These are phyloP conservation scores for Thysanoteuthis rhombus DNA, from an alignment of 2,888 invertebrate species.

Conservation along the genomic window DNA sequence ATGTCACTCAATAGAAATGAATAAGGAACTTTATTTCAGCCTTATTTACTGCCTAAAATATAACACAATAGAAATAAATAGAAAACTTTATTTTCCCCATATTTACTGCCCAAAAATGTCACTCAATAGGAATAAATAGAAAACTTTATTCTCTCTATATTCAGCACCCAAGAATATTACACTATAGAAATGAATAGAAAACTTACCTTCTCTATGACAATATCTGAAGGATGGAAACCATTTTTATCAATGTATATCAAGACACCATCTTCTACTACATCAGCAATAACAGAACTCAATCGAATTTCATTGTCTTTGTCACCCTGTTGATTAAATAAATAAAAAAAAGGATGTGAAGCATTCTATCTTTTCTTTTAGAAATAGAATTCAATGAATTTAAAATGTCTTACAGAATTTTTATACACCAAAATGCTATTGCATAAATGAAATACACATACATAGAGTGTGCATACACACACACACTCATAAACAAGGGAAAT, in stretches of 20 bases:
- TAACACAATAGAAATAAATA: too few relatives aligned
- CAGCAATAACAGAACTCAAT: slow-evolving; percentile 66
- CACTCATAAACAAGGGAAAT: too few relatives aligned
- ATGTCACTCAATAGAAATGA: too few relatives aligned
- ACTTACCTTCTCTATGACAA: slow-evolving; percentile 61
- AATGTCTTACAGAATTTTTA: neutral
- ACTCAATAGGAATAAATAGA: too few relatives aligned
- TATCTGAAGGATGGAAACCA: slow-evolving; percentile 64
- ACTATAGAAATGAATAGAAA: too few relatives aligned
- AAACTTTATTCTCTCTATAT: neutral
- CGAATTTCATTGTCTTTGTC: slow-evolving; percentile 39
- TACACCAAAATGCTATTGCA: too few relatives aligned
- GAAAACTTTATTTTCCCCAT: too few relatives aligned
- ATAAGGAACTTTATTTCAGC: too few relatives aligned
- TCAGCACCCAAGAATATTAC: neutral
- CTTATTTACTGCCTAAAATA: too few relatives aligned
- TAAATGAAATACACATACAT: too few relatives aligned
- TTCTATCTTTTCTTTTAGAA: neutral
- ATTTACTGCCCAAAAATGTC: too few relatives aligned
- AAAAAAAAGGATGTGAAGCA: neutral
- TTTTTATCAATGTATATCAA: slow-evolving; percentile 60
- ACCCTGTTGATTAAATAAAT: neutral
- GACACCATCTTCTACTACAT: slow-evolving; percentile 62
- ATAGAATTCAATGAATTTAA: neutral
- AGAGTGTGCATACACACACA: too few relatives aligned